phyloP scores from a whole-genome alignment of 2,888 invertebrate species.

The Liposcelis brunnea region DNA sequence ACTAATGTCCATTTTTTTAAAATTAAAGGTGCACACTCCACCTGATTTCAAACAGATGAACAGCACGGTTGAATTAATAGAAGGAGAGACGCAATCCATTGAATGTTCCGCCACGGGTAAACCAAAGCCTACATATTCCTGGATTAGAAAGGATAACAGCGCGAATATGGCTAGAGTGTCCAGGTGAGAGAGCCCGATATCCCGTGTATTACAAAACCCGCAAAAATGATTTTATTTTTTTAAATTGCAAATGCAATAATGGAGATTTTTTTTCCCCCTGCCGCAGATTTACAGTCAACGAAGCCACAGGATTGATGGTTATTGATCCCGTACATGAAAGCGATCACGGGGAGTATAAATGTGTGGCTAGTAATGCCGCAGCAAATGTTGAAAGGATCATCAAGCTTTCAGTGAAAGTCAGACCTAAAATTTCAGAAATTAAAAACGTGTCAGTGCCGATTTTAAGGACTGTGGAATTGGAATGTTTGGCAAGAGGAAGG shows the following conservation, averaged over 20 bases:
- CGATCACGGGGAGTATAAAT: conserved; percentile 65
- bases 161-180: not conserved
- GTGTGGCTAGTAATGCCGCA: conserved; percentile 63
- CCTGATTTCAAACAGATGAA: conserved; percentile 51
- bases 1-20: conserved; percentile 15
- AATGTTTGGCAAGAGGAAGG: conserved; percentile 62
- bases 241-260: too few relatives aligned
- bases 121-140: conserved; percentile 64
- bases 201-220: too few relatives aligned
- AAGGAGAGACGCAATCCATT: conserved; percentile 60
- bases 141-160: conserved; percentile 42
- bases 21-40: conserved; percentile 59
- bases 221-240: too few relatives aligned
- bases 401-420: conserved; percentile 52
- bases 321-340: conserved; percentile 36
- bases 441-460: conserved; percentile 50
- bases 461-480: conserved; percentile 42
- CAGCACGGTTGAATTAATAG: conserved; percentile 47
- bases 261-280: not conserved
- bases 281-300: conserved; percentile 39
- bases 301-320: conserved; percentile 49
- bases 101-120: conserved; percentile 67
- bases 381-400: conserved; percentile 50
- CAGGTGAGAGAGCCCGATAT: not conserved
- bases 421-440: conserved; percentile 63